Evolutionary conservation across 2,797 vertebrate species (phyloP), one percentile per base, ranked within the genome.

Genomic region (Sus cebifrons): DNA sequence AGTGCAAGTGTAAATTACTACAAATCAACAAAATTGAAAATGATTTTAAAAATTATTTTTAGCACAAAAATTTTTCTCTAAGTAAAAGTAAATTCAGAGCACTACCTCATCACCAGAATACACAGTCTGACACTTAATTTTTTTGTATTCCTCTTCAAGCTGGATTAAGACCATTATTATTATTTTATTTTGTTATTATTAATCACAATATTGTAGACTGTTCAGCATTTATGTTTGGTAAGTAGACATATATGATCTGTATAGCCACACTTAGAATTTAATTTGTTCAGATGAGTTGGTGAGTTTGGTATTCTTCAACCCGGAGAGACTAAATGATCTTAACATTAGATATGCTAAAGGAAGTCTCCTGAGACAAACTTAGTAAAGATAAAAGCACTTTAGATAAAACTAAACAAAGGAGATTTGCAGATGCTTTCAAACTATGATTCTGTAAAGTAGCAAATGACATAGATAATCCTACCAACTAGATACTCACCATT

Each of bases 1-100:
- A 89, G 17, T 89, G 20, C n/a, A 92, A 91, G 88, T 36, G 29
- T 91, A 91, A 96, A 70, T 93, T 71, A 96, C 14, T 86, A 87
- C 79, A 93, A 87, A 94, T 92, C n/a, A 95, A 91, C 52, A 82
- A 91, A 96, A 97, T 74, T 15, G 5, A 77, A 86, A 92, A 88
- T 93, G 14, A 92, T n/a, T 49, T 56, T 2, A 20, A 52, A 96
- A 91, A 71, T 84, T 92, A 89, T 62, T 87, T 95, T 91, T 79
- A 89, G 32, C 60, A 78, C 77, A 78, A 90, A 93, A 78, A 54
- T 17, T 75, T 88, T 68, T 36, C 54, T 84, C 82, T 86, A 95
- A 88, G 40, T 70, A 71, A 96, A 84, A 71, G 16, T 86, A 70
- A 95, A 95, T 68, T 74, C 67, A 89, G 68, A 85, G 40, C 67